Evolutionary conservation across 2,797 vertebrate species (phyloP), one percentile per base, ranked within the genome.

Genomic region (Hemibagrus guttatus): DNA sequence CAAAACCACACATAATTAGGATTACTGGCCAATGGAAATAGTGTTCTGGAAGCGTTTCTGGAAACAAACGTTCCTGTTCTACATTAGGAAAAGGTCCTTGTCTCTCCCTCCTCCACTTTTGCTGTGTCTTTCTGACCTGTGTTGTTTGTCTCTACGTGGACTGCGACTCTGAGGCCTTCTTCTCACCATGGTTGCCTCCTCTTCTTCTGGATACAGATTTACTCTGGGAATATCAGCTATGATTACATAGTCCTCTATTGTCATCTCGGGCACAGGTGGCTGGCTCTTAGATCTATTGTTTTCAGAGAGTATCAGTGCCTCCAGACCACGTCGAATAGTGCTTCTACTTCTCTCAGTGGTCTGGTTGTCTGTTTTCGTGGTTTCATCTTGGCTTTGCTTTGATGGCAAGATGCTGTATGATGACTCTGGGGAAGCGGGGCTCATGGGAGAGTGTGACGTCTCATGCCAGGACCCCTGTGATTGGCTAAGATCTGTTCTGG

Each of bases 161-260:
- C 98, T 99, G 75, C 94, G 96, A 90, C 95, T 95, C 90, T 96
- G 95, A 49, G 92, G 95, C 91, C 87, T 92, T 75, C 91, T 91
- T 85, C 93, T 92, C 17, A 93, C 92, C 31, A 88, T 54, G 35
- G 93, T 89, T 46, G 94, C 61, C 56, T 84, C 88, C 16, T 90
- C 95, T 85, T 94, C 94, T 84, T 97, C 94, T 9, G 92, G 95
- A 49, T 94, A 89, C 81, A 98, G 92, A 85, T 95, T 96, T 87
- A 97, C 92, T 63, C 92, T 96, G 69, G 98, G 98, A 92, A 99
- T 95, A 87, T 97, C 94, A 1, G 98, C 98, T 93, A 99, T 93
- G 86, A 96, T 9, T 0, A 97, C 95, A 91, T 99, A 99, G 89
- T 99, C 96, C 7, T 97, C 96, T 78, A 96, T 93, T 56, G 94